Evolutionary conservation across 2,113 vertebrate genomes (phyloP).

Genomic region (Apodemus speciosus): DNA sequence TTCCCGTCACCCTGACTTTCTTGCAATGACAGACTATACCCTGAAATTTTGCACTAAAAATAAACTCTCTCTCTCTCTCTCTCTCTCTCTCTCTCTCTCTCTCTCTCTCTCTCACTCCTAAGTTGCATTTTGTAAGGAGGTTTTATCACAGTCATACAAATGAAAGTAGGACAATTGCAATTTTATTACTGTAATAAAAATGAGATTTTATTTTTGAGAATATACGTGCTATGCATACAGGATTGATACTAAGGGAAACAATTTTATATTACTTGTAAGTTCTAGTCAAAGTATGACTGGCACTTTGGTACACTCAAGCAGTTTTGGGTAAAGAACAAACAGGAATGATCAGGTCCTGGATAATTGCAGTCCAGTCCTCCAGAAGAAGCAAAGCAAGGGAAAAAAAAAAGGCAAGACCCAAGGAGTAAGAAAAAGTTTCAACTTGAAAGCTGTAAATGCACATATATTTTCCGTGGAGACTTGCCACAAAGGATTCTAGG

Average conservation of each 20-base stretch:
- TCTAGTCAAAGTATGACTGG: background rate
- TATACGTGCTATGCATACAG: background rate
- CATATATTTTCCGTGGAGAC: background rate
- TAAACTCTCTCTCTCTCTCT: background rate
- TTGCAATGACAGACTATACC: background rate
- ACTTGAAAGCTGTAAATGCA: background rate
- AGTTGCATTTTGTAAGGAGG: background rate
- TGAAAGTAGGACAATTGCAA: background rate
- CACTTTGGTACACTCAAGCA: background rate
- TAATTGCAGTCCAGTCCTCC: background rate
- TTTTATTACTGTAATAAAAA: slow-evolving; percentile 37
- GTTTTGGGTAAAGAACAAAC: background rate
- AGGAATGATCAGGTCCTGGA: background rate
- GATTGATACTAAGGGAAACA: background rate
- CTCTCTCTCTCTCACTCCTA: no score
- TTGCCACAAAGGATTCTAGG: background rate
- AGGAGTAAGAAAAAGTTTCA: background rate
- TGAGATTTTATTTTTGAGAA: slow-evolving; percentile 34
- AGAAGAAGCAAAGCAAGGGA: background rate
- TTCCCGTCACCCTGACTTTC: background rate
- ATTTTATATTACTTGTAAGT: slow-evolving; percentile 47
- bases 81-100: no score
- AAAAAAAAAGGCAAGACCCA: background rate
- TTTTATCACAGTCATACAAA: background rate
- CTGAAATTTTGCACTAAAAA: background rate